Evolutionary conservation across 1,140 invertebrate species (phyloP).

Genomic region (Luehdorfia chinensis): DNA sequence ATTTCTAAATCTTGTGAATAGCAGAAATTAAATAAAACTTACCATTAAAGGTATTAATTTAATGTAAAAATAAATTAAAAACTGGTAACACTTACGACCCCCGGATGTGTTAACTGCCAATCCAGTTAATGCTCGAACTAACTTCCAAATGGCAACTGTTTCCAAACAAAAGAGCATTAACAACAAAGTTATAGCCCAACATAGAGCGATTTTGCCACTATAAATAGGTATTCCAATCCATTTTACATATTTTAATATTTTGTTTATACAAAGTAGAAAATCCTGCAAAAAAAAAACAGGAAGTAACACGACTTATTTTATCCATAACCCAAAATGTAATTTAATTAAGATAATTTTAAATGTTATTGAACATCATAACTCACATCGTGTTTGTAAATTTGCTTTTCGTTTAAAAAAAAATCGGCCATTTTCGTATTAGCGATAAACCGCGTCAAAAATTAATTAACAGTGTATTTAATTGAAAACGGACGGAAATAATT

Average conservation of each 20-base stretch:
- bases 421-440: background rate
- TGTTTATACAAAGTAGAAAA: constrained; percentile 26
- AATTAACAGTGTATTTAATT: background rate
- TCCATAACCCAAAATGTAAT: too few relatives aligned
- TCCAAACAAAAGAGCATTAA: constrained; percentile 28
- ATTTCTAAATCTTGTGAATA: too few relatives aligned
- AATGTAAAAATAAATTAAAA: background rate
- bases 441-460: background rate
- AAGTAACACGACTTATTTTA: too few relatives aligned
- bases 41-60: background rate
- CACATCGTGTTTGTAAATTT: background rate
- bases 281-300: constrained; percentile 30
- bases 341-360: too few relatives aligned
- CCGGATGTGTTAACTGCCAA: constrained; percentile 13
- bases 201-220: constrained; percentile 20
- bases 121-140: constrained; percentile 26
- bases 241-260: constrained; percentile 23
- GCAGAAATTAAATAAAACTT: too few relatives aligned
- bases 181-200: constrained; percentile 23
- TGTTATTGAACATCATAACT: too few relatives aligned
- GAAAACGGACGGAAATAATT: background rate
- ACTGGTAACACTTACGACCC: constrained; percentile 16
- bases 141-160: constrained; percentile 32
- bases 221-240: constrained; percentile 37
- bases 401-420: background rate